Conservation (phyloP, 2,113 vertebrate species). For the Empidonax alnorum region DNA sequence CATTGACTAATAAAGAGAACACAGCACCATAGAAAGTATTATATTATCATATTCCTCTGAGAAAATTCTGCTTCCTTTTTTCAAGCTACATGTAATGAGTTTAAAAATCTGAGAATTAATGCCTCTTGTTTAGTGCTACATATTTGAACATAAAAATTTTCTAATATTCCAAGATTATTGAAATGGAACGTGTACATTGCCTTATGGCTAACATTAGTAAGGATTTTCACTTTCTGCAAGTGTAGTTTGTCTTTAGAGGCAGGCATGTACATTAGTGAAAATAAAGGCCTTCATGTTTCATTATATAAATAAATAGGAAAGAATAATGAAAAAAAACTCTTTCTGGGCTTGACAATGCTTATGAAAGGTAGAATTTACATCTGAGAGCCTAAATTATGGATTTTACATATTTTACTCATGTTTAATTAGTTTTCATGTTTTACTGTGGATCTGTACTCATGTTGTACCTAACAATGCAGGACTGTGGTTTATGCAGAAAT, state of each 20-base stretch:
- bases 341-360: neutral
- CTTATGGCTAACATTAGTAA: neutral
- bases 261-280: neutral
- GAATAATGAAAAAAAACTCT: neutral
- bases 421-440: neutral
- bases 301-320: neutral
- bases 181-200: neutral
- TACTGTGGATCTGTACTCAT: constrained; percentile 17
- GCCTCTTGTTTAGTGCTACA: neutral
- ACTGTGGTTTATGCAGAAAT: constrained; percentile 99
- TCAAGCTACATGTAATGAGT: neutral
- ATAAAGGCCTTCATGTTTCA: neutral
- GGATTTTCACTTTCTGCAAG: neutral
- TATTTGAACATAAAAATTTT: neutral
- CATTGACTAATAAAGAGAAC: neutral
- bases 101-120: neutral
- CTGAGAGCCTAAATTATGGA: neutral
- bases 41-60: neutral
- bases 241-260: neutral
- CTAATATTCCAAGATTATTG: neutral
- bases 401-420: neutral
- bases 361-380: neutral
- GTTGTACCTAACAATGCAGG: constrained; percentile 76
- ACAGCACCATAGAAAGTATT: neutral
- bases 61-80: neutral